Conservation (phyloP, 2,888 invertebrate species). For the Thymelicus lineola region DNA sequence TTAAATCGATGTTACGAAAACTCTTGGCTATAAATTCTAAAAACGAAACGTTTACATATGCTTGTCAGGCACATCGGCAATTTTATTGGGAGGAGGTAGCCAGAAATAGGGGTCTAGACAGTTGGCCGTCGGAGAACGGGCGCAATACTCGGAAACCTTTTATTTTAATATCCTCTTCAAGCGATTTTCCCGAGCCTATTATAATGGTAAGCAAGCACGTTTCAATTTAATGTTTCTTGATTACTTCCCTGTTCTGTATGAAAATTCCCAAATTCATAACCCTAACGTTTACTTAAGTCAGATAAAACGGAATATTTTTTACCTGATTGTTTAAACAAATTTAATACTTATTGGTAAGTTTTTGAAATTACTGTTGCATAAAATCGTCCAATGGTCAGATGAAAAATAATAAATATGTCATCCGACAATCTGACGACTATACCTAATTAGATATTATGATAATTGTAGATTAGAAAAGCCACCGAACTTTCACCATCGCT, state of each 20-base stretch:
- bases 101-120: constrained; percentile 56
- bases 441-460: no score
- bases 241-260: constrained; percentile 14
- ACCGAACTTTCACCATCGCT: no score
- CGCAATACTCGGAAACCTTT: constrained; percentile 57
- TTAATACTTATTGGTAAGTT: no score
- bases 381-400: no score
- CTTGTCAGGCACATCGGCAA: constrained; percentile 73
- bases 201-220: constrained; percentile 42
- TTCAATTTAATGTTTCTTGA: constrained; percentile 41
- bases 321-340: no score
- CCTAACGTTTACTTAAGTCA: background rate
- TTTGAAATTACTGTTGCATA: no score
- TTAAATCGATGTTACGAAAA: constrained; percentile 1
- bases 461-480: no score
- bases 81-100: constrained; percentile 53
- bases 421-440: no score
- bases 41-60: constrained; percentile 50
- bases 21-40: constrained; percentile 5
- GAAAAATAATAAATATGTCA: no score
- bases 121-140: constrained; percentile 61
- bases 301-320: background rate
- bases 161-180: constrained; percentile 47
- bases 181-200: constrained; percentile 36
- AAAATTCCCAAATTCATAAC: constrained; percentile 13